Base-by-base conservation (phyloP, 1,140 invertebrate genomes). In the Steinernema feltiae region DNA sequence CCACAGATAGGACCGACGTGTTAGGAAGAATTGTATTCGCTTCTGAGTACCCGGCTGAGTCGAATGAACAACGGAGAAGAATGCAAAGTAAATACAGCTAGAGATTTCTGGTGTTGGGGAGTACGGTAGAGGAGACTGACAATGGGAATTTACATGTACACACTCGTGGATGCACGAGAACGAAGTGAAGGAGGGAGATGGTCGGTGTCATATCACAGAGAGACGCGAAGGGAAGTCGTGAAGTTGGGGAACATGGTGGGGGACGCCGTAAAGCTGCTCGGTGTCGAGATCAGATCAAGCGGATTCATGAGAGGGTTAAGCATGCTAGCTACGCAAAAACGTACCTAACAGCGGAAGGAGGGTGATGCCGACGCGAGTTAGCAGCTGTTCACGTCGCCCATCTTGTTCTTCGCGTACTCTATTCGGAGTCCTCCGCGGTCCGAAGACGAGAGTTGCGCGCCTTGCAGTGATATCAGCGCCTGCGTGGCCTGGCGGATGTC, bases 371-470 rank as follows among this genome's bases (percentile, higher is more conserved):
- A 27, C 12, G 2, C 7, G 35, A 7, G 7, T 41, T 18, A 41
- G 35, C 53, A 3, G 53, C 53, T 27, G 53, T 79, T 79, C 35
- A 79, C 78, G 72, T 93, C 92, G 78, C 90, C 90, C 94, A 97
- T 97, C 91, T 96, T 96, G 89, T 92, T 94, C 90, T 95, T 94
- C 87, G 95, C 95, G 90, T 94, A 97, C 90, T 98, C 95, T 88
- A 97, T 95, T 88, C 94, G 92, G 88, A 98, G 95, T 86, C 94
- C 93, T 31, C 94, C 94, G 82, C 93, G 91, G 87, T 97, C 95
- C 77, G 94, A 96, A 87, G 93, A 94, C 86, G 94, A 91, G 80
- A 97, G 91, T 88, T 94, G 92, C 87, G 93, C 93, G 87, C 94
- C 95, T 89, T 97, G 94, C 81, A 98, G 91, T 83, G 92, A 90